These are phyloP conservation scores for Ophthalmotilapia sp. DNA, from an alignment of 2,113 vertebrate species.

Conservation along the genomic window DNA sequence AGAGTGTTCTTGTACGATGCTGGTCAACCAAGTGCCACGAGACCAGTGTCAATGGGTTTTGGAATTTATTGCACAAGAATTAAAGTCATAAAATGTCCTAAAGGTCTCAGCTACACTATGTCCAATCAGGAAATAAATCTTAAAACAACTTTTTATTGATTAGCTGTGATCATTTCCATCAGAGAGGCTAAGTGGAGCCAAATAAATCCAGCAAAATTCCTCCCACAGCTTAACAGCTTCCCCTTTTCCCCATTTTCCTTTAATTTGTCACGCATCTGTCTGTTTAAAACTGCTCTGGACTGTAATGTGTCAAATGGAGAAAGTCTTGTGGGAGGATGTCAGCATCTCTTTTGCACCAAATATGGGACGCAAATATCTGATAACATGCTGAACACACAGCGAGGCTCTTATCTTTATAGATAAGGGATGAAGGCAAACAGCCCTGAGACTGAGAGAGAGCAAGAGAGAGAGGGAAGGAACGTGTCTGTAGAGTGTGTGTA, in stretches of 20 bases:
- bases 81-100: not conserved
- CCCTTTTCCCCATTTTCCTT: not conserved
- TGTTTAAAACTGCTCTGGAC: not conserved
- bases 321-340: conserved; percentile 5
- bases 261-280: not conserved
- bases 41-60: not conserved
- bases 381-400: conserved; percentile 38
- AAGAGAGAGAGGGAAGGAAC: not conserved
- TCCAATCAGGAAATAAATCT: not conserved
- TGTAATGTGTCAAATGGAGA: not conserved
- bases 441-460: conserved; percentile 8
- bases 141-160: not conserved
- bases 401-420: conserved; percentile 52
- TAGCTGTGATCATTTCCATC: not conserved
- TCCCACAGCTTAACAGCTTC: not conserved
- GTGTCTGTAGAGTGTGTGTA: not conserved
- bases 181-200: not conserved
- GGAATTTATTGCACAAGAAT: not conserved
- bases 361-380: conserved; percentile 48
- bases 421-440: conserved; percentile 38
- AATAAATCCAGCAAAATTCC: not conserved
- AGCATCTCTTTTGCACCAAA: conserved; percentile 21
- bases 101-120: not conserved
- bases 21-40: not conserved
- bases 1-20: not conserved